Conservation (phyloP, 2,888 invertebrate genomes). For the Conchocele bisecta region DNA sequence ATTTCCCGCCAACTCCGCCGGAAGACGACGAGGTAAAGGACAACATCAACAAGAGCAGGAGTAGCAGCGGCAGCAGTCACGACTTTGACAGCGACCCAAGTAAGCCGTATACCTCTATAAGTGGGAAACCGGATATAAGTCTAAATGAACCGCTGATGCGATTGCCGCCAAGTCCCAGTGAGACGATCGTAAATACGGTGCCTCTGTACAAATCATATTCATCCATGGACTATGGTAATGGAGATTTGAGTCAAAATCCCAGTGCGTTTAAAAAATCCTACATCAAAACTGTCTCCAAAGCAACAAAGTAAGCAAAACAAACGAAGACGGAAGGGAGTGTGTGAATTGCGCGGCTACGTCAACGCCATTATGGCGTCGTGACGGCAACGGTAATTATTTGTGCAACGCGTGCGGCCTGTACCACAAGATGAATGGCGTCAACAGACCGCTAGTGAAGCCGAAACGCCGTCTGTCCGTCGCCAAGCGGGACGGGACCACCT, state of each 20-base stretch:
- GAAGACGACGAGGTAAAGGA: slow-evolving; percentile 50
- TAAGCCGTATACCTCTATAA: too few species aligned
- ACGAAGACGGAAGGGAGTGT: slow-evolving; percentile 94
- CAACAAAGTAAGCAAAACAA: slow-evolving; percentile 16
- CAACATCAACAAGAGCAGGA: slow-evolving; percentile 19
- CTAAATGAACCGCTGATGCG: too few species aligned
- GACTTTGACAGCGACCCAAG: slow-evolving; percentile 29
- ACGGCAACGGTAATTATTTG: slow-evolving; percentile 97
- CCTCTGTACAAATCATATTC: too few species aligned
- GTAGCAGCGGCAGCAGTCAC: slow-evolving; percentile 29
- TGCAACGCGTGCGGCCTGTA: slow-evolving; percentile 99
- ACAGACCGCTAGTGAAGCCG: slow-evolving; percentile 82
- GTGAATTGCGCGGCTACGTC: slow-evolving; percentile 98
- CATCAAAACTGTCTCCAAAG: too few species aligned
- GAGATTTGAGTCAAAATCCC: too few species aligned
- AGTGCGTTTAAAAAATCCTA: too few species aligned
- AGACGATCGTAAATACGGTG: too few species aligned
- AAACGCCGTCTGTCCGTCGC: slow-evolving; percentile 47
- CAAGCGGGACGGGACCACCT: slow-evolving; percentile 81
- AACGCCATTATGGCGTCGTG: slow-evolving; percentile 97
- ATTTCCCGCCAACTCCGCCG: slow-evolving; percentile 56
- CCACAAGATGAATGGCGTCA: slow-evolving; percentile 99
- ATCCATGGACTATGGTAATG: too few species aligned
- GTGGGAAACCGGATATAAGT: too few species aligned
- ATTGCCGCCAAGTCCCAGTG: too few species aligned